phyloP scores from a whole-genome alignment of 2,888 invertebrate genomes.

The Papilio gigon region DNA sequence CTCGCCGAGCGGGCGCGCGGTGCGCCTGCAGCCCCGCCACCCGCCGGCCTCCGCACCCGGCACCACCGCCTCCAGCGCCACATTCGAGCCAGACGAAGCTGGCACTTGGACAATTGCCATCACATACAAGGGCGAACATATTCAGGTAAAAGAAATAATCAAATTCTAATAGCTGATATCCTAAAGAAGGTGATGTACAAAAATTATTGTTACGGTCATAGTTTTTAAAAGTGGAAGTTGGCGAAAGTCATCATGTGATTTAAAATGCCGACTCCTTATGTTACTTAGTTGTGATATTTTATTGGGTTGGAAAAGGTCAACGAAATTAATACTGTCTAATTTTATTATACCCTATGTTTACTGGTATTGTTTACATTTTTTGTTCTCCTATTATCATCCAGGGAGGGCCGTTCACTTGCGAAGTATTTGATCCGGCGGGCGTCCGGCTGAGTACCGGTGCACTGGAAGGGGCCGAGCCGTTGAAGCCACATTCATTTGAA shows the following conservation, averaged over 20 bases:
- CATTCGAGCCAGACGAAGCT: slow-evolving; percentile 98
- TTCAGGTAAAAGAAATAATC: slow-evolving; percentile 79
- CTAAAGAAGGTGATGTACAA: too few species aligned
- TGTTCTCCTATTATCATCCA: slow-evolving; percentile 55
- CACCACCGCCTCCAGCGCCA: slow-evolving; percentile 92
- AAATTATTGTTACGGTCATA: too few species aligned
- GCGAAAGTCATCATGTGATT: background rate
- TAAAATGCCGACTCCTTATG: too few species aligned
- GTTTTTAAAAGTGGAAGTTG: background rate
- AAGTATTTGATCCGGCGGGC: slow-evolving; percentile 96
- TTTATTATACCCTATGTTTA: slow-evolving; percentile 10
- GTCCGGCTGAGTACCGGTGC: slow-evolving; percentile 88
- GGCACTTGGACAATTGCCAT: slow-evolving; percentile 99
- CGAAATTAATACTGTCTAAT: background rate
- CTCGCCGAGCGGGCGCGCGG: slow-evolving; percentile 92
- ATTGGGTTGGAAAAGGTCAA: too few species aligned
- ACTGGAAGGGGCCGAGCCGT: slow-evolving; percentile 90
- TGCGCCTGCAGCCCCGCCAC: slow-evolving; percentile 75
- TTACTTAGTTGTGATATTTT: too few species aligned
- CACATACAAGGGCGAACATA: slow-evolving; percentile 97
- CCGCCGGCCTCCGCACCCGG: slow-evolving; percentile 93
- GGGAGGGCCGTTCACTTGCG: slow-evolving; percentile 98
- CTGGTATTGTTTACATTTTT: background rate
- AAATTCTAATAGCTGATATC: too few species aligned
- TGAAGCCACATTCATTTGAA: slow-evolving; percentile 93